These are phyloP conservation scores for Lates calcarifer DNA, from an alignment of 2,113 vertebrate species.

Conservation along the genomic window DNA sequence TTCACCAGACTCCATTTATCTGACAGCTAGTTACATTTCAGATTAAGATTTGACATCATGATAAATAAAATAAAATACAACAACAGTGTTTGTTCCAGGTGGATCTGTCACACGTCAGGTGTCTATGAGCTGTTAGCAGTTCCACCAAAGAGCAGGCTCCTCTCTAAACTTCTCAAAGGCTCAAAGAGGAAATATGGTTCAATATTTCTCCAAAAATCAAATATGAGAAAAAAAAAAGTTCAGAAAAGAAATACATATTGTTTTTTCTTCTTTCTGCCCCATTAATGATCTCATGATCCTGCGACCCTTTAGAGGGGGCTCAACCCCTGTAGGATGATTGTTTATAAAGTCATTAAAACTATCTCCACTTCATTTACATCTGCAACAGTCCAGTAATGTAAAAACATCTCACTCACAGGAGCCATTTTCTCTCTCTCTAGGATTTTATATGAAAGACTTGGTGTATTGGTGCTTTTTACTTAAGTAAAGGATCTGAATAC, in stretches of 20 bases:
- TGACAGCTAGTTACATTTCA: neutral
- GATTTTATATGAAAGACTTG: no score
- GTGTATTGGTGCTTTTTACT: neutral
- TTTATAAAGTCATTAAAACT: neutral
- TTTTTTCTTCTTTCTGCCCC: neutral
- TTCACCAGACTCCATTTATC: neutral
- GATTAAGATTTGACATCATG: neutral
- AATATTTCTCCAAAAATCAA: neutral
- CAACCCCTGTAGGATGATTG: neutral
- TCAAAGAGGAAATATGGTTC: neutral
- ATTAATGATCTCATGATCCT: neutral
- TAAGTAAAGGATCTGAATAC: neutral
- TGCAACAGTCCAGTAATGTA: no score
- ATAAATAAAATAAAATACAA: neutral
- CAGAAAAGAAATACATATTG: neutral
- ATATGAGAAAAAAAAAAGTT: neutral
- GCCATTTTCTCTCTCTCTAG: no score
- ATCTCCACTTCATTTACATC: no score
- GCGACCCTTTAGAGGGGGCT: conserved; percentile 9
- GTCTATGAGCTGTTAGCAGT: neutral
- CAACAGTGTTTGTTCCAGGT: no score
- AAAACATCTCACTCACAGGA: neutral
- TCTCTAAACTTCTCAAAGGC: neutral
- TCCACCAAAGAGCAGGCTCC: neutral
- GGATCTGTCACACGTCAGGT: neutral